These are phyloP conservation scores for Bryconaethiops microstoma DNA, from an alignment of 2,797 vertebrate genomes.

Conservation along the genomic window DNA sequence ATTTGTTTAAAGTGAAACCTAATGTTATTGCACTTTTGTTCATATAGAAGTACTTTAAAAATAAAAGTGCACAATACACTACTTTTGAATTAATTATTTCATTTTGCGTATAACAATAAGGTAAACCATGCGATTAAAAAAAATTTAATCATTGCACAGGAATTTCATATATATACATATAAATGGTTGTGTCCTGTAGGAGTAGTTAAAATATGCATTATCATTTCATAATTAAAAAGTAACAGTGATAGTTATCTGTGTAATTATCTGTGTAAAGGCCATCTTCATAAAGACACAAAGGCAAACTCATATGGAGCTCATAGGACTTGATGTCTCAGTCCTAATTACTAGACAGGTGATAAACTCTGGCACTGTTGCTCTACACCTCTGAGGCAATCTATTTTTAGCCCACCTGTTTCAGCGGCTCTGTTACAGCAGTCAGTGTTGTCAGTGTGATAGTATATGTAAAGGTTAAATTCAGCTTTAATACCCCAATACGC, in stretches of 20 bases:
- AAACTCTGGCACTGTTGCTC: slow-evolving; percentile 24
- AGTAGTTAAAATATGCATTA: too few species aligned
- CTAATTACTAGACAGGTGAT: slow-evolving; percentile 52
- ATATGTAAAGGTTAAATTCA: not conserved
- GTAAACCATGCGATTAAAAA: too few species aligned
- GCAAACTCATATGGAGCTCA: slow-evolving; percentile 21
- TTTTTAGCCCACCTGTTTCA: not conserved
- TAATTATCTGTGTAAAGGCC: not conserved
- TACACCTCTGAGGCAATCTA: not conserved
- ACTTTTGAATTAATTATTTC: too few species aligned
- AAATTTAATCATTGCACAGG: too few species aligned
- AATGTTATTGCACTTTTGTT: too few species aligned
- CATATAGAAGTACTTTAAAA: too few species aligned
- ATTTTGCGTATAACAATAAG: too few species aligned
- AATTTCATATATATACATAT: too few species aligned
- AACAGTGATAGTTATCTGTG: not conserved
- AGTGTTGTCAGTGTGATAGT: not conserved
- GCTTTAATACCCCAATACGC: not conserved
- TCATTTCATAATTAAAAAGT: not conserved
- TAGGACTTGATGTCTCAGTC: slow-evolving; percentile 22
- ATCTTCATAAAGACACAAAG: slow-evolving; percentile 12
- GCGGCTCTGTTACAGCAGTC: slow-evolving; percentile 20
- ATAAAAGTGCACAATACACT: too few species aligned
- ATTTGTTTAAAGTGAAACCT: too few species aligned
- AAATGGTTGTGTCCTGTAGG: too few species aligned